phyloP scores from a whole-genome alignment of 2,797 vertebrate species.

The Pachyuromys duprasi region DNA sequence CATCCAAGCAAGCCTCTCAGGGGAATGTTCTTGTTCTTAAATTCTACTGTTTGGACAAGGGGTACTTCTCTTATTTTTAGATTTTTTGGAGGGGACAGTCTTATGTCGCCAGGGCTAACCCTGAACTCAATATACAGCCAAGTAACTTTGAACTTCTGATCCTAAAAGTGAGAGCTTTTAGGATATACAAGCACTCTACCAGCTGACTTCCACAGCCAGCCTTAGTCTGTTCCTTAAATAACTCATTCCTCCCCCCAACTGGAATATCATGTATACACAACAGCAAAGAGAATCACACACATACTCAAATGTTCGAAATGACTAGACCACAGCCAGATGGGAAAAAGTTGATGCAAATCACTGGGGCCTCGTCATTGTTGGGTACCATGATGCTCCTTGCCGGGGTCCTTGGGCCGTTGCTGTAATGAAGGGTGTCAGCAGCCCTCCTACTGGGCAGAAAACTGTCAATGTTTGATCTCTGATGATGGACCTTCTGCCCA shows the following conservation, averaged over 20 bases:
- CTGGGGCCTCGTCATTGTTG: neutral
- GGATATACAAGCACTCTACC: neutral
- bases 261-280: neutral
- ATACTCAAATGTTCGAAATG: neutral
- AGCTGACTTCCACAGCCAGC: neutral
- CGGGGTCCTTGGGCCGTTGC: neutral
- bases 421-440: neutral
- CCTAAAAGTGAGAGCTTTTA: neutral
- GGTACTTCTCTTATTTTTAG: neutral
- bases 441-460: neutral
- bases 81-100: neutral
- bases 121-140: neutral
- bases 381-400: neutral
- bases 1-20: neutral
- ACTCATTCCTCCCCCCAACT: neutral
- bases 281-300: neutral
- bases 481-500: conserved; percentile 65
- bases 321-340: neutral
- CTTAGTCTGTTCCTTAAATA: conserved; percentile 19
- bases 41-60: conserved; percentile 22
- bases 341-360: neutral
- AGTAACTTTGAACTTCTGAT: neutral
- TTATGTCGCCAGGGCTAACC: neutral
- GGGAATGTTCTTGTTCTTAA: neutral
- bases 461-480: neutral